Evolutionary conservation across 1,140 invertebrate genomes (phyloP), one percentile per base, ranked within the genome.

Genomic region (Pseudomyrmex dendroicus): DNA sequence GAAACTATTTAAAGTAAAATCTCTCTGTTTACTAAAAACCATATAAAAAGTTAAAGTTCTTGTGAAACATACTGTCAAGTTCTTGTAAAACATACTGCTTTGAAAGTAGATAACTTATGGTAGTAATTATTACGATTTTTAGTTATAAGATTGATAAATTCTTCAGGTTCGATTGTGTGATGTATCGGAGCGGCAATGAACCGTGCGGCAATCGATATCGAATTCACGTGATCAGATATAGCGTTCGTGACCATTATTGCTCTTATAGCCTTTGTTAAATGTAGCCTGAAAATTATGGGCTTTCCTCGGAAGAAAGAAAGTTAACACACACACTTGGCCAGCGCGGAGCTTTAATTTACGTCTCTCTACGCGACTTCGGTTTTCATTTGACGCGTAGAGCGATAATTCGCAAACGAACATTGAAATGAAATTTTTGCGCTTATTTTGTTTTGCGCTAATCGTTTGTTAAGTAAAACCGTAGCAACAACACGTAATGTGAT

Each of bases 251-350:
- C 7, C 22, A 59, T 80, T 70, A 80, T 80, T 70, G n/a, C 12
- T 13, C 68, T 80, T 59, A 80, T 50, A 48, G 64, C 54, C 3
- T 70, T 25, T 59, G 13, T 80, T 80, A 59, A 70, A 80, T 80
- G 17, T 64, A 78, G 54, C 59, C 25, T 57, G 20, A 57, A 78
- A 78, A 22, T 48, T 59, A 70, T 59, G 8, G 20, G 46, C 1
- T 80, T 70, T 48, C 66, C 59, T 59, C 15, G 44, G 3, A 35
- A 35, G 54, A 12, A 20, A 54, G 15, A 25, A 46, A 48, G 10
- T 48, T 57, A 35, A 78, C 35, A 17, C 22, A 13, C 46, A 2
- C 2, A 25, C 12, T 7, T 4, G 52, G 35, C 0, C 25, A 7
- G 20, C 46, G 20, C 5, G 1, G 20, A 59, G 8, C 12, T 70